These are phyloP conservation scores for Ellobius talpinus DNA, from an alignment of 2,113 vertebrate genomes.

Conservation along the genomic window DNA sequence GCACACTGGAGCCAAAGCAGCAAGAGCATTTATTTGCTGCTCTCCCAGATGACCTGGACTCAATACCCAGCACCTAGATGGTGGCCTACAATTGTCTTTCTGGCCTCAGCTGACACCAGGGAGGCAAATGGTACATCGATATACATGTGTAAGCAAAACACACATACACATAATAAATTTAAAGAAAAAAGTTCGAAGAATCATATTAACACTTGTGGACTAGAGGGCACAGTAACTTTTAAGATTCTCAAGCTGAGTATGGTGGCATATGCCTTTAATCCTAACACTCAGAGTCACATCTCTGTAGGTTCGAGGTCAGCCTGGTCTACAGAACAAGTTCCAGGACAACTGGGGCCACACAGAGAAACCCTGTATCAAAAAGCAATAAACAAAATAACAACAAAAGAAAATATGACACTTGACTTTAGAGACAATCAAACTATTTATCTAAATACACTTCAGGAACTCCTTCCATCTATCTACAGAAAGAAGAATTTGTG, in stretches of 20 bases:
- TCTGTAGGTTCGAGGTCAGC: neutral
- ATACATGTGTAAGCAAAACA: neutral
- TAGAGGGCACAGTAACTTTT: neutral
- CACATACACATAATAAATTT: neutral
- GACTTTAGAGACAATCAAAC: neutral
- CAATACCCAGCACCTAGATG: neutral
- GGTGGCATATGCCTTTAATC: neutral
- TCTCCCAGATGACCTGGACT: neutral
- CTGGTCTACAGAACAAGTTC: neutral
- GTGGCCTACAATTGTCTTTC: neutral
- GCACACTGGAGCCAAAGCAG: neutral
- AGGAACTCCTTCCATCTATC: neutral
- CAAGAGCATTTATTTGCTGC: neutral
- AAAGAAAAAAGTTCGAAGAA: neutral
- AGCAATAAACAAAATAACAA: neutral
- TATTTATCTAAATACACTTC: neutral
- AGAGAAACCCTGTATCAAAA: neutral
- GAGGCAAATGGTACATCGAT: neutral
- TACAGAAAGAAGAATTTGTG: neutral
- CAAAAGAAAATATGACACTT: neutral
- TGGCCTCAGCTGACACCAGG: neutral
- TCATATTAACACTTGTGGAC: neutral
- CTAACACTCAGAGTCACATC: neutral
- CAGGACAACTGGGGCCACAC: neutral
- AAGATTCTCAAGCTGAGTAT: neutral